Percentiles rank a stretch among this genome's conserved stretches.
Evolutionary conservation across 64 coral and sea anemone genomes (phyloP).

Genomic region (Orbicella faveolata): DNA sequence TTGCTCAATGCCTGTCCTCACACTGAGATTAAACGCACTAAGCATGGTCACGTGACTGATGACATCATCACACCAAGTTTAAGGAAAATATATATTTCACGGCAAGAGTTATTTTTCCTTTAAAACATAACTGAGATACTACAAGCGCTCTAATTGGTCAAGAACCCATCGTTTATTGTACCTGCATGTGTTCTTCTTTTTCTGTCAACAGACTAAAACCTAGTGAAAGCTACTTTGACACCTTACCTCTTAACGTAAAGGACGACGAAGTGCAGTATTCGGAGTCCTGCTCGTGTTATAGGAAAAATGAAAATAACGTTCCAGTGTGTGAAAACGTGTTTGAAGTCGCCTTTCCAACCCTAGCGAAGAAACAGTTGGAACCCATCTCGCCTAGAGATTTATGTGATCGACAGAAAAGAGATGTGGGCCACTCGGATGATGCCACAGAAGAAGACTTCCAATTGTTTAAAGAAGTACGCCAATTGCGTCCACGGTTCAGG

Average conservation of each 20-base stretch:
- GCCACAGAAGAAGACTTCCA: not conserved
- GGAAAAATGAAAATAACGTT: not conserved
- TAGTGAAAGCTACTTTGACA: conserved; percentile 1
- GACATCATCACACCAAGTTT: too few species aligned
- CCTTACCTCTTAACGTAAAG: not conserved
- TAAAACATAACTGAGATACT: too few species aligned
- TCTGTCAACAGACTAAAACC: not conserved
- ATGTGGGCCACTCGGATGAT: not conserved
- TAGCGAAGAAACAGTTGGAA: not conserved
- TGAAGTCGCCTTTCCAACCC: not conserved
- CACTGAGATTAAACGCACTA: too few species aligned
- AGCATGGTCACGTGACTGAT: too few species aligned
- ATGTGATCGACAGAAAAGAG: not conserved
- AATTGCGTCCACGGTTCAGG: not conserved
- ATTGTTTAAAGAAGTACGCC: not conserved
- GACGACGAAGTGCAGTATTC: not conserved
- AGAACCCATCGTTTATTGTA: not conserved
- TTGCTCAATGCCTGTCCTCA: too few species aligned
- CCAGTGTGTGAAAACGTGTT: not conserved
- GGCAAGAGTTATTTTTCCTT: too few species aligned
- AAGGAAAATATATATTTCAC: too few species aligned
- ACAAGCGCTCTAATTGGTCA: not conserved
- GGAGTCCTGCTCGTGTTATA: not conserved
- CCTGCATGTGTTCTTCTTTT: not conserved
- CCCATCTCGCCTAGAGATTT: not conserved